Conservation (phyloP, 2,113 vertebrate species). For the Andinoacara biseriatus region DNA sequence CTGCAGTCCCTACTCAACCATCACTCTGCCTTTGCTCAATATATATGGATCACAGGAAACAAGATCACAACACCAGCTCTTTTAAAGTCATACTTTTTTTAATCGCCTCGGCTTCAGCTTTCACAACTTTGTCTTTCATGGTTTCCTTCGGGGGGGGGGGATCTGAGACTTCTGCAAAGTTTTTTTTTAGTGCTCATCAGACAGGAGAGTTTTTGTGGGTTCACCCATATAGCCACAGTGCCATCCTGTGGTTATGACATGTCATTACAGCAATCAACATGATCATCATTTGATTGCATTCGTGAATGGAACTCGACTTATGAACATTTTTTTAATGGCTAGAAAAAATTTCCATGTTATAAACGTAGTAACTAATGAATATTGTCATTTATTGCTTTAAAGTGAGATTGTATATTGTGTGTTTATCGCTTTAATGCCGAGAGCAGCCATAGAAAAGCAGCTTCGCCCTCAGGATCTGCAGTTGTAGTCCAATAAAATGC, state of each 20-base stretch:
- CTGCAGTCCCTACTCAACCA: constrained; percentile 65
- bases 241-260: constrained; percentile 65
- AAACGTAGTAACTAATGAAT: neutral
- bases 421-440: neutral
- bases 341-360: neutral
- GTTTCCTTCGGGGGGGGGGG: constrained; percentile 48
- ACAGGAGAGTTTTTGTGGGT: neutral
- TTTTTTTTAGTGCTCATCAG: constrained; percentile 58
- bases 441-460: neutral
- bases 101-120: constrained; percentile 61
- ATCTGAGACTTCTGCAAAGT: constrained; percentile 68
- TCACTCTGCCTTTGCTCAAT: constrained; percentile 73
- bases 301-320: neutral
- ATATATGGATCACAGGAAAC: constrained; percentile 75
- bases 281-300: neutral
- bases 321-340: neutral
- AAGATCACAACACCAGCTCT: constrained; percentile 74
- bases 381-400: neutral
- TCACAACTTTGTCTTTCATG: constrained; percentile 68
- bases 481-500: neutral
- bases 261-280: constrained; percentile 33
- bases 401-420: neutral
- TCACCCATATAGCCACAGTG: constrained; percentile 74
- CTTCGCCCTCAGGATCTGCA: neutral
- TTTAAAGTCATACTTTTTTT: constrained; percentile 62